A percentile compares a stretch with the other conserved stretches of the same genome.
These are phyloP conservation scores for Hassar affinis DNA, from an alignment of 2,113 vertebrate genomes.

Conservation along the genomic window DNA sequence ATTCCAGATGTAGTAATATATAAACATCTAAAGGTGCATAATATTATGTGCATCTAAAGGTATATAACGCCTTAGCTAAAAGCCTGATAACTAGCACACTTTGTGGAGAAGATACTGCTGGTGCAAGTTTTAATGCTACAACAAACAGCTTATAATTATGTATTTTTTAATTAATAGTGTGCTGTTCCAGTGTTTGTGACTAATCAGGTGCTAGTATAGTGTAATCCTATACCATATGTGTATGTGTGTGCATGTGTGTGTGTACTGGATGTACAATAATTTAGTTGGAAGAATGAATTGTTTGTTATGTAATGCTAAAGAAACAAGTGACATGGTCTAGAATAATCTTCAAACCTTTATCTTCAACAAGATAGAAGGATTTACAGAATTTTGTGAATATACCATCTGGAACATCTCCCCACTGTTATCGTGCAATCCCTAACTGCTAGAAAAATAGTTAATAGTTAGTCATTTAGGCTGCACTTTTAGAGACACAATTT, in stretches of 20 bases:
- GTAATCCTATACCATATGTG: background rate
- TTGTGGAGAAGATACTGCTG: background rate
- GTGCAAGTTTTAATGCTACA: background rate
- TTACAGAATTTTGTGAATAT: background rate
- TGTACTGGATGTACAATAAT: background rate
- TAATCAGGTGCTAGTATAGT: background rate
- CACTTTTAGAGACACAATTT: background rate
- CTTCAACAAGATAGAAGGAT: background rate
- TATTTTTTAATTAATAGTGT: background rate
- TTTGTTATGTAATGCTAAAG: background rate
- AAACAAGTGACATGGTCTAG: background rate
- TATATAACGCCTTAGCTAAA: background rate
- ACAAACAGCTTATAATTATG: background rate
- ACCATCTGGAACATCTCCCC: background rate
- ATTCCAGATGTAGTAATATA: background rate
- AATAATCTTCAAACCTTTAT: background rate
- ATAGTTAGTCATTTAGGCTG: background rate
- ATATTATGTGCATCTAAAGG: background rate
- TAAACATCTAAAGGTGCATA: background rate
- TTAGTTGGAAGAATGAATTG: background rate
- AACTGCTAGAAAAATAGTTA: background rate
- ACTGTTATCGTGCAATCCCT: background rate
- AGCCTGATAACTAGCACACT: too few relatives aligned
- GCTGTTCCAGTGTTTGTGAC: background rate
- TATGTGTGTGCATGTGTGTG: background rate